Conservation (phyloP, 2,113 vertebrate species). For the Hystrix cristata region DNA sequence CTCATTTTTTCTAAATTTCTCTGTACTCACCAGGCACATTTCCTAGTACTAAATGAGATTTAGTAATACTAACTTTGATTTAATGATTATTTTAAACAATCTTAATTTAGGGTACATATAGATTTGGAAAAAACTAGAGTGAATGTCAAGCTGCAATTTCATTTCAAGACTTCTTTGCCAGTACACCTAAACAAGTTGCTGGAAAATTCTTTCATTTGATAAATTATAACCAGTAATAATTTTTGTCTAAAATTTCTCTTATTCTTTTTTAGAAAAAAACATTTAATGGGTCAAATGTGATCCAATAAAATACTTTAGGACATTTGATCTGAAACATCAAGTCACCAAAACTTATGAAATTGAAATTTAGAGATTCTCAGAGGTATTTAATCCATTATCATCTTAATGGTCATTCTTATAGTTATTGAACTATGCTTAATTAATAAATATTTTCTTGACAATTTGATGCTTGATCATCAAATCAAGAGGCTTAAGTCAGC, state of each 20-base stretch:
- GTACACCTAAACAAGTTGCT: neutral
- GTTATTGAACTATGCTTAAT: neutral
- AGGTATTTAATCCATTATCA: slow-evolving; percentile 4
- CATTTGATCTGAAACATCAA: neutral
- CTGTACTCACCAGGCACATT: neutral
- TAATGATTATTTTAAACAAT: neutral
- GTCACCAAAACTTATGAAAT: neutral
- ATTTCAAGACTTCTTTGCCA: neutral
- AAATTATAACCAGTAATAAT: neutral
- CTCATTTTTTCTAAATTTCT: neutral
- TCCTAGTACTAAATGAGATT: neutral
- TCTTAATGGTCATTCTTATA: slow-evolving; percentile 4
- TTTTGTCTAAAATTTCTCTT: neutral
- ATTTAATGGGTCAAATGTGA: neutral
- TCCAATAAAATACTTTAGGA: neutral
- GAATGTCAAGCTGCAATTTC: neutral
- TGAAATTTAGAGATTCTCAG: slow-evolving; percentile 49
- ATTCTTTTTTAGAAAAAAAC: neutral
- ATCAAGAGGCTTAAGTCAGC: too few species aligned
- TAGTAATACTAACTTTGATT: neutral
- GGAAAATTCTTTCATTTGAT: neutral
- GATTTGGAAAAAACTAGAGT: neutral
- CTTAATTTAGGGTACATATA: neutral
- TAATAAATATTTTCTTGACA: neutral
- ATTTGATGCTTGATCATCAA: too few species aligned